Evolutionary conservation across 2,113 vertebrate genomes (phyloP), one percentile per base, ranked within the genome.

Genomic region (Prunella himalayana): DNA sequence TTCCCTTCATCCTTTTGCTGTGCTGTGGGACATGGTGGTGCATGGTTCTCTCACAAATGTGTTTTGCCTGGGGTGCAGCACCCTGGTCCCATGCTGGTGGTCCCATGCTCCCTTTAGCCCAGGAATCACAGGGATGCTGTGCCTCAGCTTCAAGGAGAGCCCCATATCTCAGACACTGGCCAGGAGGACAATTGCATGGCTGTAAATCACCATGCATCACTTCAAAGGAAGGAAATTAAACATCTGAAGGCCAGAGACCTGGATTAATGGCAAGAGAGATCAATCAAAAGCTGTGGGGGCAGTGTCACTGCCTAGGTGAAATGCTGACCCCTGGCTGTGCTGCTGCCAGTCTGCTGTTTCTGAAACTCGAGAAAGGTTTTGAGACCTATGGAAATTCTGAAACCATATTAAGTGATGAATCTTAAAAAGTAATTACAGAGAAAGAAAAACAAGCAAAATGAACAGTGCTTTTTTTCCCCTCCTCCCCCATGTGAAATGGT

Each of bases 401-500:
- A 77, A 82, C 88, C 65, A 63, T 68, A 22, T 80, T 66, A 91
- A 66, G 35, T 92, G 89, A 39, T 71, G 41, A 56, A 53, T 22
- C 19, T 83, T 63, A 82, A 78, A 61, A 86, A 75, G 51, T 88
- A 94, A 81, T 92, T 86, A 72, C 51, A 82, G 75, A 63, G 82
- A 81, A 93, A 82, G 50, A 30, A 88, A 86, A 94, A 45, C 54
- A 84, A 91, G 51, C 8, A 54, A 72, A 65, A 72, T 30, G 22
- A 79, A 8, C 22, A 72, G 57, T 20, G 44, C 0, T 21, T 71
- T 56, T 76, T 1, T 69, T 73, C 11, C 63, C 17, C 77, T 83
- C 80, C 72, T 88, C 47, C 30, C 8, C 72, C 90, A 68, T 15
- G 80, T 95, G 94, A 85, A 95, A 88, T 0, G 7, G 94, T 92